phyloP scores from a whole-genome alignment of 2,113 vertebrate genomes.

The Caretta caretta region DNA sequence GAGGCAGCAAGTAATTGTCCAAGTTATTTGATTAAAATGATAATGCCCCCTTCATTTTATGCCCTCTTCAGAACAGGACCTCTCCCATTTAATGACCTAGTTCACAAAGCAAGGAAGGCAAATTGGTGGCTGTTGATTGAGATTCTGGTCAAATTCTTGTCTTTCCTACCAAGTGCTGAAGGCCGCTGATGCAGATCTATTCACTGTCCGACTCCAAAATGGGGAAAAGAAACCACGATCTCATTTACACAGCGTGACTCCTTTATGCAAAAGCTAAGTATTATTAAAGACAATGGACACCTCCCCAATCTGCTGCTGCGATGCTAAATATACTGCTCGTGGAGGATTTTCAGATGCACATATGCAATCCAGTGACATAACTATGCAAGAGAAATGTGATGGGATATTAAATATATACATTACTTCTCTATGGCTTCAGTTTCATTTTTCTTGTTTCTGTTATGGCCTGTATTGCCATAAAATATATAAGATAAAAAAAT shows the following conservation, averaged over 20 bases:
- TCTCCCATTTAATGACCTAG: constrained; percentile 15
- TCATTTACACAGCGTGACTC: constrained; percentile 42
- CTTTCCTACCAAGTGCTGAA: constrained; percentile 55
- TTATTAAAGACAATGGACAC: constrained; percentile 48
- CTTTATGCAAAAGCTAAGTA: constrained; percentile 47
- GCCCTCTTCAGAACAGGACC: constrained; percentile 17
- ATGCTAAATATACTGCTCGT: constrained; percentile 42
- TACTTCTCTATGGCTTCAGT: constrained; percentile 44
- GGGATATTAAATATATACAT: not conserved
- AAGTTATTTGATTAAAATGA: not conserved
- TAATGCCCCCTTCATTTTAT: not conserved
- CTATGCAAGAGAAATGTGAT: fast-evolving
- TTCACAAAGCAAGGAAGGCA: constrained; percentile 29
- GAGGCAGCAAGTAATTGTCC: too few species aligned
- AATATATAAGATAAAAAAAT: not conserved
- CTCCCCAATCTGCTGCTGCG: not conserved
- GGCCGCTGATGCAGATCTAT: constrained; percentile 52
- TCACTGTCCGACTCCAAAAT: constrained; percentile 59
- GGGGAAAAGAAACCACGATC: constrained; percentile 57
- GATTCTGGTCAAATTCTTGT: constrained; percentile 72
- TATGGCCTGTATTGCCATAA: not conserved
- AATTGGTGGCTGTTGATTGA: constrained; percentile 76
- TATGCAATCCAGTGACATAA: not conserved
- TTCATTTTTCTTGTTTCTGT: constrained; percentile 54
- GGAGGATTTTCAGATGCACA: constrained; percentile 39